A percentile compares a stretch with the other conserved stretches of the same genome.
Evolutionary conservation across 1,140 invertebrate genomes (phyloP).

Genomic region (Lordiphosa collinella): DNA sequence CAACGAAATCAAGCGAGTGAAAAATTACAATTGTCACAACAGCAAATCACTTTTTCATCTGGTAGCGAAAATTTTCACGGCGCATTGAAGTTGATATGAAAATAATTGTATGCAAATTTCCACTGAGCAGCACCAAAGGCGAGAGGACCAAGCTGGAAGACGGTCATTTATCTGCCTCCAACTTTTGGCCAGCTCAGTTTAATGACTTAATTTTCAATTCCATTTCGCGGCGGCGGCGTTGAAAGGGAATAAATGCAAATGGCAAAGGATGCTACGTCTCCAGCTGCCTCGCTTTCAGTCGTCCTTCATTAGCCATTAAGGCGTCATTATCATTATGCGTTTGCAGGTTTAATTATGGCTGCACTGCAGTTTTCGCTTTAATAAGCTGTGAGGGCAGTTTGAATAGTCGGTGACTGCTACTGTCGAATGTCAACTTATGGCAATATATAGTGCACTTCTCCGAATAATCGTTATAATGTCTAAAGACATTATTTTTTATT

Average conservation of each 20-base stretch:
- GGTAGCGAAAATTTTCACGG: conserved; percentile 53
- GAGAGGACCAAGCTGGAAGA: conserved; percentile 4
- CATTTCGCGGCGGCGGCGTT: conserved; percentile 41
- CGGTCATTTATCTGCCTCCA: conserved; percentile 24
- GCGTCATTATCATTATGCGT: conserved; percentile 63
- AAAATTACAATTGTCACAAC: conserved; percentile 76
- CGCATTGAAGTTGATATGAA: conserved; percentile 67
- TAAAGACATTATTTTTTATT: no score
- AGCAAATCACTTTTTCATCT: conserved; percentile 74
- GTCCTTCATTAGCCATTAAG: conserved; percentile 69
- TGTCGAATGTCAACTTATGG: no score
- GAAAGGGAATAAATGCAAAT: conserved; percentile 64
- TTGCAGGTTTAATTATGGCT: conserved; percentile 66
- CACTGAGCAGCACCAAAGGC: conserved; percentile 2
- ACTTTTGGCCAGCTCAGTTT: conserved; percentile 33
- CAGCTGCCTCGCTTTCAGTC: not conserved
- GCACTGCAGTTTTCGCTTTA: conserved; percentile 1
- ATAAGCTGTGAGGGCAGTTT: no score
- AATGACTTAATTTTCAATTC: conserved; percentile 77
- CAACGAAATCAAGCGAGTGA: conserved; percentile 67
- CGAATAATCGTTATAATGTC: no score
- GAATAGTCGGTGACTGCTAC: no score
- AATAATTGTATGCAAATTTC: conserved; percentile 73
- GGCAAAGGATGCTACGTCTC: conserved; percentile 33
- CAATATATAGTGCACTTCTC: no score